Conservation (phyloP, 2,888 invertebrate species). For the Aphrophora alni region DNA sequence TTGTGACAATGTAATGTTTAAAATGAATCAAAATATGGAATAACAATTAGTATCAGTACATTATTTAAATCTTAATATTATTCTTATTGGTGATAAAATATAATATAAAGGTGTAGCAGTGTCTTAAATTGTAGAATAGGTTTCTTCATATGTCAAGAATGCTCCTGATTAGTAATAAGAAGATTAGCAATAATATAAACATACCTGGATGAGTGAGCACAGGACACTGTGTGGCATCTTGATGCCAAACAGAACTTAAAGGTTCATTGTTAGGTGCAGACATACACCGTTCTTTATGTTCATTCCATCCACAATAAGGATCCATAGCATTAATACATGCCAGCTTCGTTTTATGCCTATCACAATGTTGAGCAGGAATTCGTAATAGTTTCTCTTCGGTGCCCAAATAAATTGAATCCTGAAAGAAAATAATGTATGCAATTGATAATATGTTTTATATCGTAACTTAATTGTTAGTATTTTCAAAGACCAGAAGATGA, state of each 20-base stretch:
- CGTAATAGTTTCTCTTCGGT: constrained; percentile 72
- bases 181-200: too few relatives aligned
- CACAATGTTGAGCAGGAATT: constrained; percentile 80
- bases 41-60: too few relatives aligned
- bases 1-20: too few relatives aligned
- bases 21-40: too few relatives aligned
- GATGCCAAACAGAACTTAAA: constrained; percentile 73
- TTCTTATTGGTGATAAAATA: too few relatives aligned
- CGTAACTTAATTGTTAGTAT: background rate
- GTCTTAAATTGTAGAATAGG: too few relatives aligned
- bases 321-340: constrained; percentile 86
- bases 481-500: background rate
- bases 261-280: constrained; percentile 70
- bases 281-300: constrained; percentile 74
- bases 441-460: background rate
- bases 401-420: constrained; percentile 80
- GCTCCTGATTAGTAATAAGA: too few relatives aligned
- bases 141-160: too few relatives aligned
- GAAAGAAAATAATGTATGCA: constrained; percentile 28
- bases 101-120: too few relatives aligned
- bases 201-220: constrained; percentile 65
- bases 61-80: too few relatives aligned
- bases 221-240: constrained; percentile 74
- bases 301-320: constrained; percentile 96
- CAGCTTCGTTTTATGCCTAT: constrained; percentile 70